A percentile compares a stretch with the other conserved stretches of the same genome.
These are phyloP conservation scores for Tragelaphus imberbis DNA, from an alignment of 2,113 vertebrate species.

Conservation along the genomic window DNA sequence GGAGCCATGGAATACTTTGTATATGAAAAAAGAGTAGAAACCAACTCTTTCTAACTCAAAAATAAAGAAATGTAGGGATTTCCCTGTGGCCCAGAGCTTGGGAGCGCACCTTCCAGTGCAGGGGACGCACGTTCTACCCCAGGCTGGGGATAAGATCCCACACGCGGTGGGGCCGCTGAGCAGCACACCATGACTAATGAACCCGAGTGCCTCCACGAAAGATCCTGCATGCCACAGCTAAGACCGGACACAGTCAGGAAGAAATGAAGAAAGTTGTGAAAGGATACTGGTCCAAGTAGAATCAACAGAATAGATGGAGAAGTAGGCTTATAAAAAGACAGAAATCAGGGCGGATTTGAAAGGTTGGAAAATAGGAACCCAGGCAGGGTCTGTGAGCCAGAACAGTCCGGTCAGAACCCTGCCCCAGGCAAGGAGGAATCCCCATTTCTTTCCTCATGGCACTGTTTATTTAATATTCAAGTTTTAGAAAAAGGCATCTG, in stretches of 20 bases:
- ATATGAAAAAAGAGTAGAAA: not conserved
- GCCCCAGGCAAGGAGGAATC: not conserved
- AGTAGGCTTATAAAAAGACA: not conserved
- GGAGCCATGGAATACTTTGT: not conserved
- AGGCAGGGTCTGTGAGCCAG: not conserved
- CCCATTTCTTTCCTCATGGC: not conserved
- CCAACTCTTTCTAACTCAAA: not conserved
- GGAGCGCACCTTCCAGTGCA: not conserved
- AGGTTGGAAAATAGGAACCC: not conserved
- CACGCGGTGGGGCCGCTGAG: not conserved
- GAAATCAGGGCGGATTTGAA: not conserved
- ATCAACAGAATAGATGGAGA: not conserved
- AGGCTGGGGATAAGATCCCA: not conserved
- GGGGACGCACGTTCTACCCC: not conserved
- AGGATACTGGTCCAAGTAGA: not conserved
- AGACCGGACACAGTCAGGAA: not conserved
- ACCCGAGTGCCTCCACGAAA: not conserved
- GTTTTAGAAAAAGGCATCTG: not conserved
- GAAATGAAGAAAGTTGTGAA: not conserved
- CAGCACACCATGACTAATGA: rapidly evolving
- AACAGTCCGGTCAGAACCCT: not conserved
- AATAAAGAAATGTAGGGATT: not conserved
- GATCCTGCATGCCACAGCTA: not conserved
- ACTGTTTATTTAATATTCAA: not conserved
- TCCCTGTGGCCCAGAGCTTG: rapidly evolving